A percentile compares a stretch with the other conserved stretches of the same genome.
These are phyloP conservation scores for Orientallactaga sibirica DNA, from an alignment of 2,797 vertebrate species.

Conservation along the genomic window DNA sequence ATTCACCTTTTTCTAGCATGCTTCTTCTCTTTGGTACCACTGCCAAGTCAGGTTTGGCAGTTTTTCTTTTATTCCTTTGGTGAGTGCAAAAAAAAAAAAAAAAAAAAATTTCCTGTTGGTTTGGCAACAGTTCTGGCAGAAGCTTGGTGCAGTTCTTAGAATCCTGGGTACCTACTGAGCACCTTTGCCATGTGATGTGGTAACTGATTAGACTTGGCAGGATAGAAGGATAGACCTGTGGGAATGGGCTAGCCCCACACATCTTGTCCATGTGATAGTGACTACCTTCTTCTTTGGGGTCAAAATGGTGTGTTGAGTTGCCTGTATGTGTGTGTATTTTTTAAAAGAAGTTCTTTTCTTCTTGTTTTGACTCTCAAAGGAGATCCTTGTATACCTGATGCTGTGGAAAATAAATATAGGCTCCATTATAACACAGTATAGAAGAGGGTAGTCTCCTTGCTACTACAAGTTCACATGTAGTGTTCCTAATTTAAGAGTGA, in stretches of 20 bases:
- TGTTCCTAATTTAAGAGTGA: background rate
- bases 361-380: slow-evolving; percentile 33
- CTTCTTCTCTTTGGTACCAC: background rate
- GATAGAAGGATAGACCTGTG: background rate
- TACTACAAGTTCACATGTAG: background rate
- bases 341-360: slow-evolving; percentile 13
- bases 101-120: slow-evolving; percentile 56
- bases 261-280: background rate
- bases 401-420: slow-evolving; percentile 37
- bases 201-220: background rate
- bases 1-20: background rate
- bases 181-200: background rate
- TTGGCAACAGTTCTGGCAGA: slow-evolving; percentile 32
- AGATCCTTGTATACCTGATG: background rate
- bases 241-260: background rate
- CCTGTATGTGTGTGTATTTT: background rate
- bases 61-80: slow-evolving; percentile 61
- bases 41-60: slow-evolving; percentile 21
- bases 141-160: slow-evolving; percentile 37
- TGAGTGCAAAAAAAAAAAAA: slow-evolving; percentile 31
- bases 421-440: background rate
- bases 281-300: background rate
- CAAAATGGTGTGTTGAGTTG: background rate
- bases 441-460: background rate
- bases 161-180: background rate